Conservation (phyloP, 2,797 vertebrate genomes). For the Gorsachius magnificus region DNA sequence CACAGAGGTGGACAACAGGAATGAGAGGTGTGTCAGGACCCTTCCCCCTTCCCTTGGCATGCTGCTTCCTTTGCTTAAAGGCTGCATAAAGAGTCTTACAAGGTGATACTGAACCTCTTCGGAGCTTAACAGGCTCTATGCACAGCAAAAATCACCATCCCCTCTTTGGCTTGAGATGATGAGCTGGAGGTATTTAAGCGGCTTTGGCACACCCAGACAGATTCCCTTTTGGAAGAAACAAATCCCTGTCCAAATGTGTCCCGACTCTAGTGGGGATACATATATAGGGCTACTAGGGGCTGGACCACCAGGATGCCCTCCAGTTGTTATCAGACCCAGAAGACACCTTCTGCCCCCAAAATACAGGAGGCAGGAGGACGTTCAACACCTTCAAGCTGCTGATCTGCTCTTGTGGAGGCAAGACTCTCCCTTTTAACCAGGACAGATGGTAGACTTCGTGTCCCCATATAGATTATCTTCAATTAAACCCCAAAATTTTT, state of each 20-base stretch:
- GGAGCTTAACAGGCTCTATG: neutral
- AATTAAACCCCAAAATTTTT: neutral
- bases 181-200: neutral
- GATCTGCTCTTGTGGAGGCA: neutral
- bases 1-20: neutral
- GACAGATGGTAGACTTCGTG: neutral
- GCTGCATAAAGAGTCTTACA: neutral
- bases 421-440: neutral
- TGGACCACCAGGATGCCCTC: neutral
- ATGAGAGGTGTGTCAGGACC: neutral
- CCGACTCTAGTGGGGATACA: neutral
- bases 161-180: too few relatives aligned
- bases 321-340: neutral
- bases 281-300: neutral
- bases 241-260: neutral
- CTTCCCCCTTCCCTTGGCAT: neutral
- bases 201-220: rapidly evolving
- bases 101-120: neutral
- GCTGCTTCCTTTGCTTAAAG: neutral
- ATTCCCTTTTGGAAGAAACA: neutral
- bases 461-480: neutral
- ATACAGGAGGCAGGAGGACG: neutral
- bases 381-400: neutral
- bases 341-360: neutral
- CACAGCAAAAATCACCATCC: neutral